Base-by-base conservation (phyloP, 2,888 invertebrate species). In the Drosophila quinaria region DNA sequence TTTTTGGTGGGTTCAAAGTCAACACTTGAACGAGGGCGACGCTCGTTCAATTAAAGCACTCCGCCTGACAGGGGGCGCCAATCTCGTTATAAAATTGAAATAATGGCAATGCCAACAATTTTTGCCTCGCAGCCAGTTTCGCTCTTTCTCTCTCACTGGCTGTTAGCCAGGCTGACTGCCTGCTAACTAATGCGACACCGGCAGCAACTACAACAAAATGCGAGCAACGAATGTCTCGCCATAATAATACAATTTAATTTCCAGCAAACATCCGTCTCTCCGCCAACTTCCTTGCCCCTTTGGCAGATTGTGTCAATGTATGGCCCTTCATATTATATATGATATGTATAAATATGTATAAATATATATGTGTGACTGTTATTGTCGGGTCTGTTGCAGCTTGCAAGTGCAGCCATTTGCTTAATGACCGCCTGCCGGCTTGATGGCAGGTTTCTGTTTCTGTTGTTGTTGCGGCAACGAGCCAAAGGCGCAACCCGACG, bases 181-280 rank as follows among this genome's bases (percentile, higher is more conserved):
- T 78, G 66, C 62, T 79, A 88, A 84, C 81, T 84, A 89, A 87
- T 88, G 87, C 81, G 88, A 75, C 88, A 87, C 88, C 80, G 72
- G 83, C 67, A 73, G 70, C 68, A 60, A 62, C 80, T 49, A 66
- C 70, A 81, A 72, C 85, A 72, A 73, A 72, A 72, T 66, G 62
- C 75, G 47, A 70, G 80, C 87, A 81, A 81, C 87, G 87, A 85
- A 89, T 88, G 89, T 86, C 90, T 86, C 85, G 90, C 87, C 87
- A 86, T 86, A 86, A 90, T 88, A 86, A 86, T 89, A 88, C 89
- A 89, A 86, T 86, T 86, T 90, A 86, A 86, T 86, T 86, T 86
- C 87, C 90, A 83, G 89, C 86, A 82, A 89, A 89, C 86, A 85
- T 89, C 83, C 22, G 22, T 22, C 22, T 22, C 22, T 22, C 22